Conservation (phyloP, 2,797 vertebrate species). For the Hybognathus amarus region DNA sequence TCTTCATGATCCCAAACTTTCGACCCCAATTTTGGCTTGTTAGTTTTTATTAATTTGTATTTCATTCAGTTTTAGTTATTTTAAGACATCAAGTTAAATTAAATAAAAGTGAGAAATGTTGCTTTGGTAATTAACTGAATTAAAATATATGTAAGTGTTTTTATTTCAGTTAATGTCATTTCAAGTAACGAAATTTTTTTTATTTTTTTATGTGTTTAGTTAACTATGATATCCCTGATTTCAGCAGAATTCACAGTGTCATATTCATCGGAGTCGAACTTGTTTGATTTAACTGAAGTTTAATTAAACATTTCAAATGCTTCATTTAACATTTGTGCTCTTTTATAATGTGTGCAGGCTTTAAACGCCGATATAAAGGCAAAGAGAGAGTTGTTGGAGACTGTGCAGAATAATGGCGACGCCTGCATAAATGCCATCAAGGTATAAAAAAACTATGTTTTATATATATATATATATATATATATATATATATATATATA, state of each 20-base stretch:
- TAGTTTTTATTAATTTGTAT: not conserved
- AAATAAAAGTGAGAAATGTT: not conserved
- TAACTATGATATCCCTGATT: not conserved
- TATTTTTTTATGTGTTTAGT: not conserved
- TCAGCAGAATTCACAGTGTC: not conserved
- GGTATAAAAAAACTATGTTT: constrained; percentile 79
- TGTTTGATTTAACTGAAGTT: not conserved
- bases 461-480: no score
- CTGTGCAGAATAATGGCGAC: constrained; percentile 86
- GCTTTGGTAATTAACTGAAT: not conserved
- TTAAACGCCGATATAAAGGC: constrained; percentile 86
- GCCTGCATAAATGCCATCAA: constrained; percentile 87
- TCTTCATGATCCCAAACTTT: not conserved
- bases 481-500: no score
- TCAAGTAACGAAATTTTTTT: not conserved
- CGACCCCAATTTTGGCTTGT: no score
- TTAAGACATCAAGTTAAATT: not conserved
- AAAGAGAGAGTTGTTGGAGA: constrained; percentile 87
- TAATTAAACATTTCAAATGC: not conserved
- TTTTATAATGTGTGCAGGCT: constrained; percentile 64
- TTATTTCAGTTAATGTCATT: not conserved
- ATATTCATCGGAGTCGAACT: not conserved
- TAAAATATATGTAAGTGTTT: not conserved
- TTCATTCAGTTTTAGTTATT: not conserved
- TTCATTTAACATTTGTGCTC: not conserved